These are phyloP conservation scores for Lordiphosa collinella DNA, from an alignment of 1,140 invertebrate species.

Conservation along the genomic window DNA sequence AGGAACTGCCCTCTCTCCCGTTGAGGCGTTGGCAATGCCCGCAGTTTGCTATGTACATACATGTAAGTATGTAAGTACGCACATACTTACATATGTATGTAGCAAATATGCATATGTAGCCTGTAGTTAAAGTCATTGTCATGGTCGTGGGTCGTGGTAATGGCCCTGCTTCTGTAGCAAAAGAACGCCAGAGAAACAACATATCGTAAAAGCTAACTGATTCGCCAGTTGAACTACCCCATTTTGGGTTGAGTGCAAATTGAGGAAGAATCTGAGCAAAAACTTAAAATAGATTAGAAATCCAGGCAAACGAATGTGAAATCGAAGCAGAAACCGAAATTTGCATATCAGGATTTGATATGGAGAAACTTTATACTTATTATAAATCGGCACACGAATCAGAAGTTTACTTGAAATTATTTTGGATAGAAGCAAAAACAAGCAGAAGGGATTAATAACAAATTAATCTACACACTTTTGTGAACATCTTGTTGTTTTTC, in stretches of 20 bases:
- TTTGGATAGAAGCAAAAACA: too few relatives aligned
- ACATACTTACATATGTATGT: too few relatives aligned
- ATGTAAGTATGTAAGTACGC: background rate
- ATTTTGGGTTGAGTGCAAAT: conserved; percentile 5
- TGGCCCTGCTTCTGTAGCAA: conserved; percentile 18
- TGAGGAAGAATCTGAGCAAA: background rate
- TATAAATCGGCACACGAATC: too few relatives aligned
- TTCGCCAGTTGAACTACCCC: background rate
- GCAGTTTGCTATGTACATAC: conserved; percentile 20
- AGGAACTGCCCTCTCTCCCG: conserved; percentile 39
- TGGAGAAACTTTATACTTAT: too few relatives aligned
- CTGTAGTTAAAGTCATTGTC: conserved; percentile 58
- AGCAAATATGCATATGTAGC: conserved; percentile 3
- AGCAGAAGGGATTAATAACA: too few relatives aligned
- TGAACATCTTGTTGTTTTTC: too few relatives aligned
- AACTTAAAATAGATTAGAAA: background rate
- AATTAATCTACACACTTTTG: too few relatives aligned
- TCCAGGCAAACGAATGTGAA: background rate
- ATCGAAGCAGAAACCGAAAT: too few relatives aligned
- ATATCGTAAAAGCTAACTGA: background rate
- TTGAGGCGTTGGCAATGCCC: conserved; percentile 31
- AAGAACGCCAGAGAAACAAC: background rate
- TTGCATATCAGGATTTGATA: too few relatives aligned
- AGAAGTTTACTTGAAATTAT: too few relatives aligned
- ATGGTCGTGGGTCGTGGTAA: conserved; percentile 58